These are phyloP conservation scores for Camelus dromedarius DNA, from an alignment of 2,113 vertebrate genomes.

Conservation along the genomic window DNA sequence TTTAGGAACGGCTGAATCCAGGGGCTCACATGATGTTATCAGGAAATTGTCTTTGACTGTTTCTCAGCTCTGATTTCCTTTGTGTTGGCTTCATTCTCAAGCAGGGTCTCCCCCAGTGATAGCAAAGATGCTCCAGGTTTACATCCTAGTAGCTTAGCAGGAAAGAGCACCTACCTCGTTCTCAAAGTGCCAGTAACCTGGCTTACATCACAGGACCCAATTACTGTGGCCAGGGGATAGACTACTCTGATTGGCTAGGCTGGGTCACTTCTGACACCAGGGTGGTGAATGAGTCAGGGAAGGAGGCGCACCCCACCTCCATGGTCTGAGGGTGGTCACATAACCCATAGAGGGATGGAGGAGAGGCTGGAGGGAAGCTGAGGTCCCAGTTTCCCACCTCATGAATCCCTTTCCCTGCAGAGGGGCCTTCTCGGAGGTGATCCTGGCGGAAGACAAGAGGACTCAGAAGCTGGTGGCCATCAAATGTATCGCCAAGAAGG, in stretches of 20 bases:
- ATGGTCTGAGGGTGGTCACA: background rate
- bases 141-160: background rate
- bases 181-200: background rate
- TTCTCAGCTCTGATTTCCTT: conserved; percentile 28
- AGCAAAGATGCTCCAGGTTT: conserved; percentile 12
- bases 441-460: conserved; percentile 96
- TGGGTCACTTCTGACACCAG: background rate
- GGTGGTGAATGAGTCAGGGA: background rate
- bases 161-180: background rate
- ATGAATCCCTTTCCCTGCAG: conserved; percentile 82
- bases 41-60: background rate
- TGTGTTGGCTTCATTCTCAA: conserved; percentile 26
- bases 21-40: background rate
- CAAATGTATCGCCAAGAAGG: conserved; percentile 98
- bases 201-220: background rate
- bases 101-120: background rate
- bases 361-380: background rate
- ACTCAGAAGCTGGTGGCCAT: conserved; percentile 96
- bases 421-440: conserved; percentile 98
- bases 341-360: background rate
- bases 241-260: background rate
- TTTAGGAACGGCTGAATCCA: conserved; percentile 50
- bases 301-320: background rate
- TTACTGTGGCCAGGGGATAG: background rate
- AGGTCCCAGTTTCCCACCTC: background rate